Base-by-base conservation (phyloP, 2,797 vertebrate species). In the Taenioides sp. region DNA sequence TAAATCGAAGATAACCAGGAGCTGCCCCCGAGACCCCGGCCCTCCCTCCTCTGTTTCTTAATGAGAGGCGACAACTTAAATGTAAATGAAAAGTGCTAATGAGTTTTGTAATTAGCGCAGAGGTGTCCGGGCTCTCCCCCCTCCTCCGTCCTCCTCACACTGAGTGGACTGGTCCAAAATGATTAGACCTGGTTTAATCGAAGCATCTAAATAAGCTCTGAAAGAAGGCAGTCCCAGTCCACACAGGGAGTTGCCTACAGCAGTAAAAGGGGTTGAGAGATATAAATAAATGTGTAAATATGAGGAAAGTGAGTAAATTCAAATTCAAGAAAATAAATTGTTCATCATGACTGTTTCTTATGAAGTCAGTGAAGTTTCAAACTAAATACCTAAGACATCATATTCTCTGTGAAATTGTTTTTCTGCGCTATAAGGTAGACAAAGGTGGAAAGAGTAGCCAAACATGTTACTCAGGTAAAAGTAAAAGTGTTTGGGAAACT, bases 41-140 rank as follows among this genome's bases (percentile, higher is more conserved):
- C 71, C 69, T 65, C 57, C 20, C 76, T 79, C 81, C 67, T 80
- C 74, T 71, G 43, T 60, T 71, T 81, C 80, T 83, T 81, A 84
- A 87, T 80, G 43, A 75, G 82, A 81, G 49, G 34, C 57, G 79
- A 81, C 82, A 73, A 61, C 69, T 80, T 81, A 79, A 81, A 87
- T 86, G 76, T 77, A 83, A 81, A 75, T 71, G 16, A 62, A 81
- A 80, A 75, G 73, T 76, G 75, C 77, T 77, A 63, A 83, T 79
- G 79, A 79, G 55, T 70, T 82, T 77, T 69, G 34, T 77, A 75
- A 87, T 87, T 80, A 84, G 69, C 79, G 2, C 69, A 22, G 77
- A 49, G 79, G 67, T 69, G 69, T 10, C 1, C 63, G 61, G 50
- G 34, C 1, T n/a, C 40, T 22, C 28, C 47, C 20, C 49, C 31